A percentile compares a stretch with the other conserved stretches of the same genome.
Conservation (phyloP, 2,113 vertebrate species). For the Psettodes erumei region DNA sequence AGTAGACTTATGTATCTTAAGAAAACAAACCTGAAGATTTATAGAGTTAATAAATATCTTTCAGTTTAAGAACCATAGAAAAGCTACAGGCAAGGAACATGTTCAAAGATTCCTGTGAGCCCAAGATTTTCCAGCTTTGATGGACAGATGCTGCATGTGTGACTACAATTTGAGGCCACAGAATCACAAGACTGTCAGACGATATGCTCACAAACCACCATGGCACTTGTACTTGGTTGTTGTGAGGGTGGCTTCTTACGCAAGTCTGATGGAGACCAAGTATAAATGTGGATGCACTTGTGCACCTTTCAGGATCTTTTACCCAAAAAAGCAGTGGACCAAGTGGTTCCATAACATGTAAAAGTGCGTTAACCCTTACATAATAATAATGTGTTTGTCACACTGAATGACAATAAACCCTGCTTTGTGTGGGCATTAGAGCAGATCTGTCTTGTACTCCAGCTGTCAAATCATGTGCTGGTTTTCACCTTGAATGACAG, state of each 20-base stretch:
- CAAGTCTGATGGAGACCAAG: not conserved
- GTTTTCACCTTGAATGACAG: slow-evolving; percentile 22
- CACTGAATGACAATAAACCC: slow-evolving; percentile 9
- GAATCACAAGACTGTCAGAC: not conserved
- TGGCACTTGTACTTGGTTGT: not conserved
- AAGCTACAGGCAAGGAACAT: no score
- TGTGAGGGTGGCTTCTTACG: not conserved
- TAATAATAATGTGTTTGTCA: slow-evolving; percentile 16
- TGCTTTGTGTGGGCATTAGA: slow-evolving; percentile 5
- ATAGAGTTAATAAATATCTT: slow-evolving; percentile 1
- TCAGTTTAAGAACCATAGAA: no score
- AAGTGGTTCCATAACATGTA: slow-evolving; percentile 11
- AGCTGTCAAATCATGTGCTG: slow-evolving; percentile 13
- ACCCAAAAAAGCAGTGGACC: slow-evolving; percentile 9
- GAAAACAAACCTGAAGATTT: slow-evolving; percentile 2
- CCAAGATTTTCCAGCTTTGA: not conserved
- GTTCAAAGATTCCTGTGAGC: not conserved
- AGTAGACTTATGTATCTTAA: slow-evolving; percentile 2
- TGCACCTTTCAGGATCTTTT: slow-evolving; percentile 4
- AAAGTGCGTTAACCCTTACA: slow-evolving; percentile 21
- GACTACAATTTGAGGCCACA: not conserved
- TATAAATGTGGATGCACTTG: slow-evolving; percentile 1
- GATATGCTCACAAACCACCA: not conserved
- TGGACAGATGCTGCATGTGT: not conserved
- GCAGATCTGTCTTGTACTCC: not conserved